Base-by-base conservation (phyloP, 2,888 invertebrate genomes). In the Sinohyriopsis cumingii region DNA sequence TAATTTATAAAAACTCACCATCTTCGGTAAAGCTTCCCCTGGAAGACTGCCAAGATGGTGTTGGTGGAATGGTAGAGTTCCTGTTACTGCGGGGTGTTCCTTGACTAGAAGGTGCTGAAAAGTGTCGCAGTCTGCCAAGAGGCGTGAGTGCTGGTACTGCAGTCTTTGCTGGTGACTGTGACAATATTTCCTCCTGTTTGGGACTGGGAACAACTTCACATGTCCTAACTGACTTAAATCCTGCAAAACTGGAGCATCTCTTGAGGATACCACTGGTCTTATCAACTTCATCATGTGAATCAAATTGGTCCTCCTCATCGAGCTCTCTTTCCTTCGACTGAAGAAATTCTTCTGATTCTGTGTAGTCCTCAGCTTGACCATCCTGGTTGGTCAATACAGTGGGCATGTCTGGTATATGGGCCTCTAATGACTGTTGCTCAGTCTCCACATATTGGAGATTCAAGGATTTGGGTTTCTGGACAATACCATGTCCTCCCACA, bases 201-300 rank as follows among this genome's bases (percentile, higher is more conserved):
- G 45, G 45, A 45, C 15, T 45, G 45, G 45, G 45, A 19, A 71
- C 64, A 0, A 71, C 54, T 12, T 68, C 66, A 59, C 64, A 56
- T 15, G 68, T 57, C 20, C 65, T 69, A 9, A 67, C 62, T 54
- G 76, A 77, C 59, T 80, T 74, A 55, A 86, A 82, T 4, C 85
- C 85, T 22, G 84, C 84, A 82, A 84, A 86, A 78, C 87, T 87
- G 59, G 84, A 84, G 12, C 84, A 86, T 53, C 84, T 78, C 69
- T 83, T 84, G 59, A 86, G 66, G 0, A 77, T 71, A 20, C 75
- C 74, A 62, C 79, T 76, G 61, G 62, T 60, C 55, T 75, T 71
- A 2, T 55, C 22, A 55, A 68, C 71, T 28, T 59, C 62, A 57
- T 65, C 63, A 12, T 45, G 12, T 15, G 45, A 45, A 45, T 73